Conservation (phyloP, 2,113 vertebrate genomes). For the Ailurus styani region DNA sequence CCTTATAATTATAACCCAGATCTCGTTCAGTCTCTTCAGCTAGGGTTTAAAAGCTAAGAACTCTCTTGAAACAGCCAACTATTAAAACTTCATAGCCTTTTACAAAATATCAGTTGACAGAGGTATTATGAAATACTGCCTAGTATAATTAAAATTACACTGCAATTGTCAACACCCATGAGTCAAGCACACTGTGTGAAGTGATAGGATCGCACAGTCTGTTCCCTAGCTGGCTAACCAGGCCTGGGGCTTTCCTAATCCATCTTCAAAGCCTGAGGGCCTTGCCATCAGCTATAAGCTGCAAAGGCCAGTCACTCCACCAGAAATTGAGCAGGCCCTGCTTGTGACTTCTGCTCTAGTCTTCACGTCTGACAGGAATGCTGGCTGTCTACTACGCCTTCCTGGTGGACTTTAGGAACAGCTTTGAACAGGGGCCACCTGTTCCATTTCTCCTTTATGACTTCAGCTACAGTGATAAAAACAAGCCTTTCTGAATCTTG, state of each 20-base stretch:
- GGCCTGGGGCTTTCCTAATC: slow-evolving; percentile 8
- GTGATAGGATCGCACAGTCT: neutral
- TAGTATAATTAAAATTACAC: slow-evolving; percentile 57
- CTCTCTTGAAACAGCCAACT: slow-evolving; percentile 35
- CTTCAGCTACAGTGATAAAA: neutral
- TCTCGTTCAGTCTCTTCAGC: slow-evolving; percentile 27
- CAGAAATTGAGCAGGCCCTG: neutral
- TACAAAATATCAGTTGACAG: slow-evolving; percentile 50
- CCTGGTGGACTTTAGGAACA: neutral
- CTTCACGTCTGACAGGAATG: neutral
- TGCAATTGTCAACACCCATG: slow-evolving; percentile 48
- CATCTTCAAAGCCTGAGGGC: neutral
- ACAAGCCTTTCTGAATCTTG: neutral
- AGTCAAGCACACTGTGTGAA: slow-evolving; percentile 28
- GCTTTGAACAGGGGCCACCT: neutral
- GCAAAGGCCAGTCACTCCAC: neutral
- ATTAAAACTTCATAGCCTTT: slow-evolving; percentile 66
- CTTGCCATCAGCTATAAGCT: neutral
- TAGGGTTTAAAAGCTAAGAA: slow-evolving; percentile 41
- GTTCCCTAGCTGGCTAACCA: neutral
- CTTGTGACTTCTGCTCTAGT: neutral
- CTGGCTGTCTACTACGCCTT: neutral
- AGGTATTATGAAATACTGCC: slow-evolving; percentile 51
- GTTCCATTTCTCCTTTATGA: neutral
- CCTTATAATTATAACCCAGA: slow-evolving; percentile 65